Evolutionary conservation across 1,140 invertebrate genomes (phyloP), one percentile per base, ranked within the genome.

Genomic region (Hydropsyche tenuis): DNA sequence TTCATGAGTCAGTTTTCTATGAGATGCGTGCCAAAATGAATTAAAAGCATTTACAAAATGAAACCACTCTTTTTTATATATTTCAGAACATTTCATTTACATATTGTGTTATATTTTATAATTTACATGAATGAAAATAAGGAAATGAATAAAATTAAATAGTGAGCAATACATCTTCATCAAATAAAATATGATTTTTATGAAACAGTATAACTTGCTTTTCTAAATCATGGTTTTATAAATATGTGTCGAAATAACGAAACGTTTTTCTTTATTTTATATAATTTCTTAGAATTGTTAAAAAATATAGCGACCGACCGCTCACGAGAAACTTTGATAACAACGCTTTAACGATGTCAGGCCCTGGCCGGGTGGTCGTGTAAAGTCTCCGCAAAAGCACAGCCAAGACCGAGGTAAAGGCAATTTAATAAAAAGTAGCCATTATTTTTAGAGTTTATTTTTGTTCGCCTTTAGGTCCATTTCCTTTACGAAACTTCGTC

Each of bases 381-480:
- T 43, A 43, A 65, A 65, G 63, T 22, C 18, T 43, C 63, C 63
- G 12, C 63, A 65, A 65, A 45, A 65, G 42, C 63, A 2, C 14
- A 5, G 14, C 6, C 3, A 2, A 45, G 37, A 65, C 63, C 18
- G 37, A 65, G 20, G 42, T 65, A 45, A 65, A 65, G 23, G 63
- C 63, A 42, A 65, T 60, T 27, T 27, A 43, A 65, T 45, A 65
- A 65, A 45, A 65, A 65, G 42, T 43, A 65, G 30, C 63, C 63
- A 65, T 43, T 65, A 65, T 65, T 65, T 65, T 65, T 65, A 65
- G 63, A 65, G 63, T 65, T 43, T 45, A 65, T 65, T 65, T 65
- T 43, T 60, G 56, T 60, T 60, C 23, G 18, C 16, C 20, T 20
- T 60, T 60, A 12, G 20, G 42, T 65, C 37, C 63, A 43, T 65